phyloP scores from a whole-genome alignment of 2,113 vertebrate species.

The Ancistrus triradiatus region DNA sequence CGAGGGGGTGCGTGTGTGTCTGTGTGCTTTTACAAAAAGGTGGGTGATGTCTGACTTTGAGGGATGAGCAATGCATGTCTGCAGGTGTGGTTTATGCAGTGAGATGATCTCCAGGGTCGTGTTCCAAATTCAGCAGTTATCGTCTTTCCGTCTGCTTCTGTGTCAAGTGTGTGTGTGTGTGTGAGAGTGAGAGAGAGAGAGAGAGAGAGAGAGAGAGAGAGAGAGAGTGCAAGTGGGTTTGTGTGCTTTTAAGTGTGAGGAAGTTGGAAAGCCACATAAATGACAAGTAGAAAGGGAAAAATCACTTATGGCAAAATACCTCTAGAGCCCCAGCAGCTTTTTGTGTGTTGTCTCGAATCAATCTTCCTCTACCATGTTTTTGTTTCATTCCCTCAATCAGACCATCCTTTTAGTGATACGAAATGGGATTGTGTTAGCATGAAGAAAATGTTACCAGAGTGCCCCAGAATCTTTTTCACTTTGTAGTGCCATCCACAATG shows the following conservation, averaged over 20 bases:
- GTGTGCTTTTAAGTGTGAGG: conserved; percentile 43
- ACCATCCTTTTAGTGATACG: not conserved
- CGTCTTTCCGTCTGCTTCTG: conserved; percentile 18
- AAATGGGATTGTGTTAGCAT: no score
- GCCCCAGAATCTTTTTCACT: no score
- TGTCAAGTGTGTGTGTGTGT: conserved; percentile 9
- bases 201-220: conserved; percentile 32
- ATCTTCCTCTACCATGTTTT: not conserved
- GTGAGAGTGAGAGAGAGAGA: conserved; percentile 26
- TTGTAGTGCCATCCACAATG: no score
- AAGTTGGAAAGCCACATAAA: conserved; percentile 45
- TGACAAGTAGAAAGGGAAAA: conserved; percentile 25
- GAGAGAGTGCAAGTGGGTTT: conserved; percentile 33
- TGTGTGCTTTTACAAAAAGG: conserved; percentile 6
- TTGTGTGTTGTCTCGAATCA: conserved; percentile 10
- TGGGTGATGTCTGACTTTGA: conserved; percentile 9
- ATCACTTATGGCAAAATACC: conserved; percentile 33
- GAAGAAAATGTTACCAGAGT: no score
- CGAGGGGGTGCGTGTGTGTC: conserved; percentile 3
- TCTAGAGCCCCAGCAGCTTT: conserved; percentile 4
- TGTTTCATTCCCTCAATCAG: not conserved
- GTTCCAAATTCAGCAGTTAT: conserved; percentile 43
- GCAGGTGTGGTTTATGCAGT: conserved; percentile 33
- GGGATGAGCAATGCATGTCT: not conserved
- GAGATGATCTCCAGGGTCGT: conserved; percentile 53